Base-by-base conservation (phyloP, 2,113 vertebrate species). In the Tylochromis polylepis region DNA sequence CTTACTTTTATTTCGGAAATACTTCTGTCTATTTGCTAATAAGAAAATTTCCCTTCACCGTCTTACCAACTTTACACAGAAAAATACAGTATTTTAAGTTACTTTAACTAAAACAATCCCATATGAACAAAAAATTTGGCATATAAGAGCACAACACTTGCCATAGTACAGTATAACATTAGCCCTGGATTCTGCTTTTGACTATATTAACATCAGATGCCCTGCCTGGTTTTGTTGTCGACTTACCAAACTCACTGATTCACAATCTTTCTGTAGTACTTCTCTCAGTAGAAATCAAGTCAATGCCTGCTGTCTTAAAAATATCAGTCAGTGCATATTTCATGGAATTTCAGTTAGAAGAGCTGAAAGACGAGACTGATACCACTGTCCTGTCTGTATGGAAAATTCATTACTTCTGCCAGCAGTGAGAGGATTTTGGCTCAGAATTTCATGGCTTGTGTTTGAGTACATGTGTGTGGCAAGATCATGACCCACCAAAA, bases 1-100 rank as follows among this genome's bases (percentile, higher is more conserved):
- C 34, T 79, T 43, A 86, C 87, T 59, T 88, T 84, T 72, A 70
- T 8, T 80, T 56, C 60, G 14, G 7, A 79, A 31, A 36, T 31
- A 77, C 18, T 22, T 27, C n/a, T 3, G 29, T 70, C 16, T 18
- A 36, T 88, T 27, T 87, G 20, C 38, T 29, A 14, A 34, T 51
- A 51, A 81, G 29, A 16, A n/a, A 11, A 0, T 20, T 20, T 62
- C 8, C 11, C 34, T 60, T 85, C 34, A 60, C 29, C 10, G 14
- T 72, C 41, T 72, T 27, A 24, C 9, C 22, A 72, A n/a, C 20
- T 77, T 36, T 59, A 59, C 6, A 81, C 12, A 18, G 18, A 60
- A 11, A 18, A 60, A 49, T 31, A n/a, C 53, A 2, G 4, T 41
- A 2, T 56, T 24, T 81, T 29, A 56, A 2, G 31, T 56, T 55